Evolutionary conservation across 2,888 invertebrate species (phyloP).

Genomic region (Protonemura montana): DNA sequence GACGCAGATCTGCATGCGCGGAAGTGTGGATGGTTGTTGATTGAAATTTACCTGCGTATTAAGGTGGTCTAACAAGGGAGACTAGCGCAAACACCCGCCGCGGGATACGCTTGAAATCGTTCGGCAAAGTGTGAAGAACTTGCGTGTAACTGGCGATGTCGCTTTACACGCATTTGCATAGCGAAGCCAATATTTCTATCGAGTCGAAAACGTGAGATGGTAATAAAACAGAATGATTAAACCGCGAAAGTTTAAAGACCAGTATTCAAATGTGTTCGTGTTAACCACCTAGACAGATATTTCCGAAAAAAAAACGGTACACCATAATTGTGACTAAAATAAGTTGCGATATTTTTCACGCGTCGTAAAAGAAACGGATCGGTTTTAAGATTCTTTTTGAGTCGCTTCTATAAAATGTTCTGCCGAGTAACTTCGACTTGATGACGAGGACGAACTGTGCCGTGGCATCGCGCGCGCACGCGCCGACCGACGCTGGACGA

Average conservation of each 20-base stretch:
- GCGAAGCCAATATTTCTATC: neutral
- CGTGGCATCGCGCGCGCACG: neutral
- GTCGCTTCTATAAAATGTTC: neutral
- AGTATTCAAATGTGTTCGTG: neutral
- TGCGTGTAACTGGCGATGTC: neutral
- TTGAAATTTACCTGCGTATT: conserved; percentile 7
- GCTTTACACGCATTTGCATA: neutral
- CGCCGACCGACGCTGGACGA: neutral
- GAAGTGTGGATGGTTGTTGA: neutral
- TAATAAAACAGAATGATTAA: neutral
- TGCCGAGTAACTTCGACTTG: neutral
- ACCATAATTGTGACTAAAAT: conserved; percentile 4
- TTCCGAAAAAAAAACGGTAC: neutral
- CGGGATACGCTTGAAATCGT: neutral
- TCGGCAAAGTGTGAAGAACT: neutral
- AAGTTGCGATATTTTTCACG: conserved; percentile 5
- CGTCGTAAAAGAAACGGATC: neutral
- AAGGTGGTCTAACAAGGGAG: neutral
- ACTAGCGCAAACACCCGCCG: neutral
- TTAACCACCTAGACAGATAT: neutral
- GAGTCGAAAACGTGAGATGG: neutral
- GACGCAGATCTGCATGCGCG: neutral
- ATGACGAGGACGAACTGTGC: neutral
- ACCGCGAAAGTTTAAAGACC: neutral
- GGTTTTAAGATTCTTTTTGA: neutral